Percentiles rank a stretch among this genome's conserved stretches.
Conservation (phyloP, 2,888 invertebrate genomes). For the Priocnemis perturbator region DNA sequence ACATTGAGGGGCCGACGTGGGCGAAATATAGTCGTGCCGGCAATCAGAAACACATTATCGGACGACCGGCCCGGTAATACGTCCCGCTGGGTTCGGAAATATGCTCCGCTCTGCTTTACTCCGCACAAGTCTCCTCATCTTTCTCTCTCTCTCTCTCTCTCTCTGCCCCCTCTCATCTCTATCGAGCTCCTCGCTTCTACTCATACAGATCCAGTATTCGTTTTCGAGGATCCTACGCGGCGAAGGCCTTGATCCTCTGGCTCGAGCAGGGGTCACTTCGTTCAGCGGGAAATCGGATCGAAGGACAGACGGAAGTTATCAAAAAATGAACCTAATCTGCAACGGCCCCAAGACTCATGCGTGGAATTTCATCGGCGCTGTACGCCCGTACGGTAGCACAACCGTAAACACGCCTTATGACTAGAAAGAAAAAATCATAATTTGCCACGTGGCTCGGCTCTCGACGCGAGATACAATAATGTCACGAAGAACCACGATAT, state of each 20-base stretch:
- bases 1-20: conserved; percentile 28
- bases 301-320: too few species aligned
- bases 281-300: neutral
- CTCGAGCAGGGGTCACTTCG: conserved; percentile 7
- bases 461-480: too few species aligned
- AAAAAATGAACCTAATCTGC: too few species aligned
- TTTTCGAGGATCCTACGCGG: conserved; percentile 13
- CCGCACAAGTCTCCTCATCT: conserved; percentile 20
- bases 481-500: too few species aligned
- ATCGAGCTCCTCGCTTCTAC: conserved; percentile 18
- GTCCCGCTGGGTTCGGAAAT: conserved; percentile 68
- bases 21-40: conserved; percentile 61
- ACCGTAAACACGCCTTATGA: too few species aligned
- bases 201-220: conserved; percentile 9
- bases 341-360: too few species aligned
- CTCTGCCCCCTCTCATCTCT: conserved; percentile 27
- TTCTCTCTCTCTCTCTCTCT: conserved; percentile 28
- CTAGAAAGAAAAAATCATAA: too few species aligned
- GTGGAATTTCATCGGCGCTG: neutral
- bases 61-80: conserved; percentile 63
- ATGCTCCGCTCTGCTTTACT: conserved; percentile 50
- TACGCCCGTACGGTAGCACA: neutral
- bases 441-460: too few species aligned
- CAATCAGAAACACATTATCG: conserved; percentile 74
- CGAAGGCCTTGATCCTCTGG: conserved; percentile 23